Evolutionary conservation across 2,113 vertebrate species (phyloP).

Genomic region (Polypterus bichir): DNA sequence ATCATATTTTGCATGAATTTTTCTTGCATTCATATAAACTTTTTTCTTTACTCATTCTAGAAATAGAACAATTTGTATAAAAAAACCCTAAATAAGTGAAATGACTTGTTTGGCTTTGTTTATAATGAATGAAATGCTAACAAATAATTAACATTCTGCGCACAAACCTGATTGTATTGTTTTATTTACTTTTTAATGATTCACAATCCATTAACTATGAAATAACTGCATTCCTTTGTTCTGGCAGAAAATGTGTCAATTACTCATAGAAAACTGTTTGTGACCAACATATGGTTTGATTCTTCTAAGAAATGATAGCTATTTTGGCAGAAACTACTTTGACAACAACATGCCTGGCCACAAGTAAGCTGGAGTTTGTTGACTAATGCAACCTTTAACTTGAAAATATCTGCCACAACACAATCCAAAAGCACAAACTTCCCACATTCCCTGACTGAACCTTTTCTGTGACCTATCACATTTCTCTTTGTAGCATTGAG

Average conservation of each 20-base stretch:
- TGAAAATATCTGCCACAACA: constrained; percentile 32
- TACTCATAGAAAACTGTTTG: constrained; percentile 50
- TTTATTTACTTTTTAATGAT: too few species aligned
- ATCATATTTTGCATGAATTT: too few species aligned
- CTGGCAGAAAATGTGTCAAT: constrained; percentile 37
- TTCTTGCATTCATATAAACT: too few species aligned
- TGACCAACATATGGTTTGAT: constrained; percentile 47
- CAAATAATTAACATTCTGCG: too few species aligned
- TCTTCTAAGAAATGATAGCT: constrained; percentile 29
- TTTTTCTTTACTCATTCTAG: too few species aligned
- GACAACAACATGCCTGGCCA: constrained; percentile 31
- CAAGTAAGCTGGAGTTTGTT: constrained; percentile 35
- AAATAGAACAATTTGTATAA: too few species aligned
- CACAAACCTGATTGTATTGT: too few species aligned
- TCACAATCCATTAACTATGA: too few species aligned
- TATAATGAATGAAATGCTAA: too few species aligned
- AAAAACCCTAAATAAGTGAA: too few species aligned
- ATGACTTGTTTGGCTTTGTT: too few species aligned
- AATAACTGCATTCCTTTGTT: neutral
- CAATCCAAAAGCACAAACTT: constrained; percentile 44
- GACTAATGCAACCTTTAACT: constrained; percentile 40
- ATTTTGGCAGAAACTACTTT: constrained; percentile 43
- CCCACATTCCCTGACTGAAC: constrained; percentile 36
- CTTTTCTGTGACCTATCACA: constrained; percentile 37
- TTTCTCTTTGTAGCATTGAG: constrained; percentile 39